Base-by-base conservation (phyloP, 2,113 vertebrate genomes). In the Apaloderma vittatum region DNA sequence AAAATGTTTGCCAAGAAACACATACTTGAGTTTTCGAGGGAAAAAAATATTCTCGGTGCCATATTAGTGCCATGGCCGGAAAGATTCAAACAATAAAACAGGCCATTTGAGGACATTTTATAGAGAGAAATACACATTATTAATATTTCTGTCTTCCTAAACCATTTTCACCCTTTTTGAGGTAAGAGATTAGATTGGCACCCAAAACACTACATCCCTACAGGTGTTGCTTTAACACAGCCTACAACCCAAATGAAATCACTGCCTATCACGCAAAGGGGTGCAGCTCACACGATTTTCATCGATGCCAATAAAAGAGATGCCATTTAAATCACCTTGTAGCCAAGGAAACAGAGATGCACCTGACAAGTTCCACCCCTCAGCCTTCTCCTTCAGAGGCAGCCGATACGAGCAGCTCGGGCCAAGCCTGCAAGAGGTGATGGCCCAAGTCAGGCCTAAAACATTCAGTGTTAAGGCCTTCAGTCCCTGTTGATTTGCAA, bases 1-100 rank as follows among this genome's bases (percentile, higher is more conserved):
- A n/a, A 95, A 84, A 86, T 84, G 81, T 96, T 97, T 96, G 78
- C 74, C 77, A 90, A 91, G 79, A 71, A 97, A 94, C 80, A 93
- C 46, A 74, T 23, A 81, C 49, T 59, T 75, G 37, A 83, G 82
- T 55, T 94, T 85, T 83, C 10, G 17, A 66, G 19, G 63, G 15
- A 20, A 13, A 63, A n/a, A 63, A 48, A 91, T 14, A 40, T 40
- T 80, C 57, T 87, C 79, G 59, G 75, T 79, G 67, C 67, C 49
- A 51, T 66, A 79, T 46, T 34, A 86, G 80, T 84, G 66, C 37
- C 77, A 73, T 4, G 15, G 63, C 79, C 85, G 22, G 89, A 62
- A 94, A 86, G 18, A 91, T 17, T 21, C 30, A 59, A 87, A 84
- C 55, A 94, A 40, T 71, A 83, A 74, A 68, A 70, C 7, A 14